These are phyloP conservation scores for Latrodectus elegans DNA, from an alignment of 2,888 invertebrate species.

Conservation along the genomic window DNA sequence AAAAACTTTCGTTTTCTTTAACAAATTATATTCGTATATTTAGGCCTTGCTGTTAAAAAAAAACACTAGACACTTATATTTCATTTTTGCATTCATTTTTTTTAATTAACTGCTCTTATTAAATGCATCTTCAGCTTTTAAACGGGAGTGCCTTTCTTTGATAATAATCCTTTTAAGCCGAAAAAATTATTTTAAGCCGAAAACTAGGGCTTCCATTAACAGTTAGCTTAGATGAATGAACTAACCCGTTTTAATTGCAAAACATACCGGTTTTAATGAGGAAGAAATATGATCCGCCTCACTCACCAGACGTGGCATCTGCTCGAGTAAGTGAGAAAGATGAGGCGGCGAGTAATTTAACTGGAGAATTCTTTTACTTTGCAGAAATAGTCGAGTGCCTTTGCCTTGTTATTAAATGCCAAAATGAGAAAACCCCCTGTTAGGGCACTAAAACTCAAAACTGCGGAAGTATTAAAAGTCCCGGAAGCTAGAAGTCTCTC, in stretches of 20 bases:
- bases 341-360: slow-evolving; percentile 33
- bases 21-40: no score
- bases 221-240: neutral
- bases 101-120: no score
- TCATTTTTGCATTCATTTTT: no score
- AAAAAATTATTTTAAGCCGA: no score
- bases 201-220: no score
- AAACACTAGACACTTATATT: no score
- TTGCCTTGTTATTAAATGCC: slow-evolving; percentile 22
- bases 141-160: no score
- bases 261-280: slow-evolving; percentile 40
- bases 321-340: slow-evolving; percentile 9
- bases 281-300: slow-evolving; percentile 28
- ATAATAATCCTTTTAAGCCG: no score
- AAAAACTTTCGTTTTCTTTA: no score
- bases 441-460: slow-evolving; percentile 30
- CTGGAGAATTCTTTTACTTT: slow-evolving; percentile 28
- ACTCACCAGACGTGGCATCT: neutral
- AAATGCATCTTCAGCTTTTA: no score
- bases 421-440: slow-evolving; percentile 40
- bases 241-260: slow-evolving; percentile 40
- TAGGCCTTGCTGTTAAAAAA: no score
- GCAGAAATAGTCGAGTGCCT: slow-evolving; percentile 9
- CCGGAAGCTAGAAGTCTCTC: slow-evolving; percentile 36
- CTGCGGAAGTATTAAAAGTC: slow-evolving; percentile 52